Evolutionary conservation across 2,797 vertebrate species (phyloP), one percentile per base, ranked within the genome.

Genomic region (Eulemur albifrons): DNA sequence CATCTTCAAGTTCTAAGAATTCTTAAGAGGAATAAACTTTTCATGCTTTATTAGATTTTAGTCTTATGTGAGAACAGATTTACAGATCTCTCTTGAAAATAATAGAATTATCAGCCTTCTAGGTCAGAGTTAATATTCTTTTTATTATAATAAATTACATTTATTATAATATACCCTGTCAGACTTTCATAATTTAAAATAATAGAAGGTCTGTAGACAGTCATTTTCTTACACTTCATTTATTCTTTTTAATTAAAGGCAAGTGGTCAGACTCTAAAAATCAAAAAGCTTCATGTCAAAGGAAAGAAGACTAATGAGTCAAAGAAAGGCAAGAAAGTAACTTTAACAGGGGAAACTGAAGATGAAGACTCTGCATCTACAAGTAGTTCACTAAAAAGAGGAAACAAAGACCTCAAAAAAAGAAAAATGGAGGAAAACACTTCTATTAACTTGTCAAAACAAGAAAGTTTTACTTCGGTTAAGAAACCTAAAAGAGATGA

Each of bases 401-500:
- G 99, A 69, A 98, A 97, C 97, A 99, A 99, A 97, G 99, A 99
- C 76, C 84, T 98, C 92, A 99, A 99, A 98, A 99, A 99, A 98
- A 99, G 99, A 96, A 99, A 99, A 98, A 93, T 98, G 0, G 99
- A 99, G 88, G 99, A 99, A 97, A 99, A 95, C 95, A 96, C 98
- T 89, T 98, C 99, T 82, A 30, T 97, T 77, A 99, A 93, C 94
- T 97, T 98, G 50, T 96, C 98, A 97, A 99, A 99, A 98, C 99
- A 99, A 98, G 99, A 99, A 97, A 99, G 97, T 95, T 98, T 99
- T 80, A 98, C 98, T 93, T 98, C 99, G 94, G 97, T 99, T 92
- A 99, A 99, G 97, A 99, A 99, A 98, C 99, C 99, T 95, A 99
- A 99, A 98, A 99, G 98, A 99, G 99, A 99, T 98, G 99, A 99